Base-by-base conservation (phyloP, 2,113 vertebrate species). In the Nestor notabilis region DNA sequence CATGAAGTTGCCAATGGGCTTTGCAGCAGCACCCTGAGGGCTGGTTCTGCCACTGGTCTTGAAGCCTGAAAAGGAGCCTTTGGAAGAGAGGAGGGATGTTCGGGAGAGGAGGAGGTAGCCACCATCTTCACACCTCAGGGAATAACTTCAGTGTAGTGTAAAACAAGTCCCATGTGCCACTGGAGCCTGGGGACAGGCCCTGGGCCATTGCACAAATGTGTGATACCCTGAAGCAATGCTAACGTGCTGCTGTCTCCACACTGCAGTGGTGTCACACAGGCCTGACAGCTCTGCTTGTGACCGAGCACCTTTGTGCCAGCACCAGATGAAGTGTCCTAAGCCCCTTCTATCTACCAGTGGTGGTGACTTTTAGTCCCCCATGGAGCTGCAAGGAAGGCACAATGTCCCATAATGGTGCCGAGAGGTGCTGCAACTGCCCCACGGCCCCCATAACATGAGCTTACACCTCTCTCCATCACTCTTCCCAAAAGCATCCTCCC, bases 201-300 rank as follows among this genome's bases (percentile, higher is more conserved):
- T 5, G 15, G 29, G n/a, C 29, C 1, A 2, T 13, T 65, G 46
- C 29, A 39, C 39, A 46, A 41, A 46, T 0, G 2, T 43, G 27
- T 47, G 28, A 49, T 72, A 53, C 52, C 35, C 52, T 71, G 46
- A 37, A 65, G 44, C 50, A 47, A 65, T 18, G 44, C 41, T n/a
- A 25, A 17, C 0, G 5, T 29, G 14, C 33, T 52, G 27, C 56
- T 66, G 56, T 23, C 64, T 28, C 21, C 28, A 25, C 6, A 4
- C 43, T 46, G 55, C 44, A 44, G 43, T 2, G 11, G 9, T 12
- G 11, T n/a, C 71, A 71, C 37, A 13, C 19, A 9, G 44, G 43
- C 56, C 50, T 77, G 78, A 37, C 43, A 53, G 44, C 44, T 81
- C 7, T 0, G 35, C 15, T 35, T 77, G 56, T 27, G 27, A 49